A percentile compares a stretch with the other conserved stretches of the same genome.
Conservation (phyloP, 2,888 invertebrate species). For the Caenorhabditis sp. region DNA sequence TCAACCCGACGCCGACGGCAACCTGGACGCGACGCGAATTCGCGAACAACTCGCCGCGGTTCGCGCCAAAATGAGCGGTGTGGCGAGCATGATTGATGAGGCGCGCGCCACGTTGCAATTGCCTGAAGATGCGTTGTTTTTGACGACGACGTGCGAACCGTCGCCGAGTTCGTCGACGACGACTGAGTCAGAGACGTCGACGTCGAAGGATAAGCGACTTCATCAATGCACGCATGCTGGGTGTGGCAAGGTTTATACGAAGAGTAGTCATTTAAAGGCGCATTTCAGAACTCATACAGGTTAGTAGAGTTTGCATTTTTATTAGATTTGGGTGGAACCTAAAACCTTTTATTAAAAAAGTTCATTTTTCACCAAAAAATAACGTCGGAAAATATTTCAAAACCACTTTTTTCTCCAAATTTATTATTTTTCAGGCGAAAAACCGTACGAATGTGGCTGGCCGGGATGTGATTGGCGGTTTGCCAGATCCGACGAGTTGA, state of each 20-base stretch:
- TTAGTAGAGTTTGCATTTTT: no score
- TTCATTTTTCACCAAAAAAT: no score
- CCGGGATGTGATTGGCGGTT: slow-evolving; percentile 68
- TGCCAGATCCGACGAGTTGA: slow-evolving; percentile 62
- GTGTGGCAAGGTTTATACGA: slow-evolving; percentile 68
- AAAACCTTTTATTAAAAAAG: no score
- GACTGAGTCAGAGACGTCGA: slow-evolving; percentile 29
- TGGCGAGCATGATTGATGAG: slow-evolving; percentile 39
- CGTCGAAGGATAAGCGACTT: slow-evolving; percentile 16
- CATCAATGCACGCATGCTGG: slow-evolving; percentile 57
- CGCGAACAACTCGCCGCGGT: slow-evolving; percentile 31
- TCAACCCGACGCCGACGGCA: slow-evolving; percentile 47
- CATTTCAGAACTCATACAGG: slow-evolving; percentile 68
- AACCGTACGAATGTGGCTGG: slow-evolving; percentile 68
- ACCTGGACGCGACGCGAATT: slow-evolving; percentile 42
- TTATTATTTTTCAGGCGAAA: slow-evolving; percentile 65
- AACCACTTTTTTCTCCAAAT: not conserved
- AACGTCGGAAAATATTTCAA: no score
- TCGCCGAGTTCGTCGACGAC: slow-evolving; percentile 45
- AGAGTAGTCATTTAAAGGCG: slow-evolving; percentile 69
- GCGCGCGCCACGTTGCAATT: slow-evolving; percentile 22
- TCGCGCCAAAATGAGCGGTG: slow-evolving; percentile 33
- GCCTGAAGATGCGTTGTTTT: not conserved
- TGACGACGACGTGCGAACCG: slow-evolving; percentile 36
- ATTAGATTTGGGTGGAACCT: no score